Percentiles rank a stretch among this genome's conserved stretches.
Conservation (phyloP, 2,113 vertebrate genomes). For the Tautogolabrus adspersus region DNA sequence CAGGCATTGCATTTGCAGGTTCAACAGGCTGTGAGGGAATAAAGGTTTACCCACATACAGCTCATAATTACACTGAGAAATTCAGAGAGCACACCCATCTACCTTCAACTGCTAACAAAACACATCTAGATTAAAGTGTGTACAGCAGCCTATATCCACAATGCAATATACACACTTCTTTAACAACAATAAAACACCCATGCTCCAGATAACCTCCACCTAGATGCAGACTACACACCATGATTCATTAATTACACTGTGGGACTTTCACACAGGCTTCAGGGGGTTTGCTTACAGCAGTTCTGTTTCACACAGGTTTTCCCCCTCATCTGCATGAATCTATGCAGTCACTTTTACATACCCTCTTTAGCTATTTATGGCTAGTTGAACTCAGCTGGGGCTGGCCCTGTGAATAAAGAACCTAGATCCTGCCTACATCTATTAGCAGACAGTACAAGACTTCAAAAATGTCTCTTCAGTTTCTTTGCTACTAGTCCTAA, state of each 20-base stretch:
- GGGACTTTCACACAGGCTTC: conserved; percentile 9
- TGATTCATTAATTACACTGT: neutral
- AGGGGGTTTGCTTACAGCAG: too few species aligned
- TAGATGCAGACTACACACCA: neutral
- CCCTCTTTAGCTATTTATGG: conserved; percentile 6
- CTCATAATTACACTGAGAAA: conserved; percentile 20
- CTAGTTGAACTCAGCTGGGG: neutral
- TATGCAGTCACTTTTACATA: neutral
- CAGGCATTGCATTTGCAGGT: neutral
- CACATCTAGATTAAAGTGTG: neutral
- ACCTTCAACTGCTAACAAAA: neutral
- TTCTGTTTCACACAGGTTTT: neutral
- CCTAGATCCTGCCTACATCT: neutral
- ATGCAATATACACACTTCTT: neutral
- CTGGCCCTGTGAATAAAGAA: neutral
- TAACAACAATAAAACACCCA: conserved; percentile 12
- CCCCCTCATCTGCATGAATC: neutral
- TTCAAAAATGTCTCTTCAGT: neutral
- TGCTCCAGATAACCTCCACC: neutral
- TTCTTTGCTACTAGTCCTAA: too few species aligned
- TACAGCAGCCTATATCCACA: neutral
- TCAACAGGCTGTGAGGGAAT: neutral
- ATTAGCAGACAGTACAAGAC: neutral
- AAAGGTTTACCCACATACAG: neutral
- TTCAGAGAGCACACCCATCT: neutral